Evolutionary conservation across 2,888 invertebrate species (phyloP), one percentile per base, ranked within the genome.

Genomic region (Priocnemis perturbator): DNA sequence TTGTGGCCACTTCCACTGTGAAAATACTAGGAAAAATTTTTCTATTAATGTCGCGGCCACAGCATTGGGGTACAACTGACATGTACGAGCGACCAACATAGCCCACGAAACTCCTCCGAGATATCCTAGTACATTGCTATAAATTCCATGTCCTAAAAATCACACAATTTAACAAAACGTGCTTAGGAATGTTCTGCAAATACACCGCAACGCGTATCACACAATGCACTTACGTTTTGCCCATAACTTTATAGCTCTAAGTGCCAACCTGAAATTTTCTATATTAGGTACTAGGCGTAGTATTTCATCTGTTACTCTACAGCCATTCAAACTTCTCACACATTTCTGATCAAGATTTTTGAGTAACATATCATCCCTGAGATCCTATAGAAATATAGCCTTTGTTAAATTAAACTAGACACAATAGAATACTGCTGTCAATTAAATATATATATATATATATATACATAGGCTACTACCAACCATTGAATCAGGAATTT

Each of bases 51-150:
- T 98, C 2, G 98, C 95, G 0, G 99, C 96, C 44, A 95, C 93
- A 0, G 99, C 99, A 90, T 98, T 98, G 3, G 99, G 99, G 91
- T 99, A 99, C 47, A 99, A 91, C 89, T 99, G 99, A 89, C 99
- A 99, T 0, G 98, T 98, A 75, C 99, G 92, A 0, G 99, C 99
- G 0, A 99, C 99, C 64, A 99, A 90, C 97, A 99, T 99, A 1
- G 99, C 99, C 99, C 99, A 99, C 0, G 98, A 98, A 11, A 99
- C 98, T 71, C 99, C 99, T 61, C 98, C 98, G 61, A 99, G 93
- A 90, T 98, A 99, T 53, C 99, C 99, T 81, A 99, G 91, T 0
- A 96, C 96, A 91, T 99, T 99, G 60, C 98, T 99, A 91, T 99
- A 99, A 80, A 99, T 97, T 63, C 99, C 98, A 90, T 96, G 97